Conservation (phyloP, 2,888 invertebrate genomes). For the Teleiodes luculella region DNA sequence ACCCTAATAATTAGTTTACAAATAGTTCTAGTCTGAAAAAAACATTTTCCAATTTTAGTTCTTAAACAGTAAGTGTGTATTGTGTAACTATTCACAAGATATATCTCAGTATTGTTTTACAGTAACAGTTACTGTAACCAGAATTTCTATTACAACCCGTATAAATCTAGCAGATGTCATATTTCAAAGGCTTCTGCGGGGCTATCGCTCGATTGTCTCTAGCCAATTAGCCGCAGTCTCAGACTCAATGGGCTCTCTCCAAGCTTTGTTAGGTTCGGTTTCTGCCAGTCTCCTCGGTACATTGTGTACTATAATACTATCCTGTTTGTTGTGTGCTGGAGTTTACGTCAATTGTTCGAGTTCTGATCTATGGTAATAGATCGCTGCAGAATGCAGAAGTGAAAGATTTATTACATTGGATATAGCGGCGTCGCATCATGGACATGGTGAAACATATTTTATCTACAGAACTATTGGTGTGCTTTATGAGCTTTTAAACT, state of each 20-base stretch:
- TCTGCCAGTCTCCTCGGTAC: not conserved
- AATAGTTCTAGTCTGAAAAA: too few species aligned
- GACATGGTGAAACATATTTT: too few species aligned
- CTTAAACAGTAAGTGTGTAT: too few species aligned
- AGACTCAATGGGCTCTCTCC: not conserved
- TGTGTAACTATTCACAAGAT: too few species aligned
- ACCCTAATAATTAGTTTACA: too few species aligned
- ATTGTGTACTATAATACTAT: not conserved
- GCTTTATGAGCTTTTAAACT: too few species aligned
- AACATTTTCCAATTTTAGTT: too few species aligned
- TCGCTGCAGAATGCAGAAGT: not conserved
- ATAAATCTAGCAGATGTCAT: not conserved
- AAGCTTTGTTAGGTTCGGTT: slow-evolving; percentile 4
- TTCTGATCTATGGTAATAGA: slow-evolving; percentile 8
- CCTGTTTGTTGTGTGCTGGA: not conserved
- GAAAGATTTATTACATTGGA: not conserved
- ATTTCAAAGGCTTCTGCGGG: slow-evolving; percentile 2
- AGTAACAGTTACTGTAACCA: not conserved
- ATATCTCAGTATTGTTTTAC: too few species aligned
- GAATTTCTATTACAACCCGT: not conserved
- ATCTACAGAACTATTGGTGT: too few species aligned
- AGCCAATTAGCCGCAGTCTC: slow-evolving; percentile 6
- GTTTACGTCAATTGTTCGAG: slow-evolving; percentile 8
- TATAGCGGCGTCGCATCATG: not conserved
- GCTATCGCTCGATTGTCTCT: slow-evolving; percentile 9